These are phyloP conservation scores for Lasioglossum leucozonium DNA, from an alignment of 2,888 invertebrate species.

Conservation along the genomic window DNA sequence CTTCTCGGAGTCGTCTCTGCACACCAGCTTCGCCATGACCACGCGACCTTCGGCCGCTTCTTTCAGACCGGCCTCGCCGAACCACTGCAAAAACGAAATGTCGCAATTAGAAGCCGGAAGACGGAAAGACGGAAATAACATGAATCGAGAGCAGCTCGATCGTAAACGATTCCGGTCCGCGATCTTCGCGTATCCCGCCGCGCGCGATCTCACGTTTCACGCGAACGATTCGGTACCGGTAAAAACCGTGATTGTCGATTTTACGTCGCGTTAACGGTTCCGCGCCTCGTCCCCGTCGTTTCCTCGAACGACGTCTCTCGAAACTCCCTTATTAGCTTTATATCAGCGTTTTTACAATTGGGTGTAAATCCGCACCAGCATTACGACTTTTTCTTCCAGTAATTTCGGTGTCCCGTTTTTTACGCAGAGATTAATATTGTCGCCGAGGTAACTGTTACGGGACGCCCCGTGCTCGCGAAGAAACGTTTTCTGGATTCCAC, in stretches of 20 bases:
- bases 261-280: neutral
- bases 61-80: slow-evolving; percentile 91
- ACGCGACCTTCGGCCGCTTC: slow-evolving; percentile 92
- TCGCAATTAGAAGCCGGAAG: neutral
- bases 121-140: neutral
- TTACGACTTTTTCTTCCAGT: neutral
- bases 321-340: neutral
- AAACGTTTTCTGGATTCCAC: neutral
- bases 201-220: neutral
- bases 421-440: neutral
- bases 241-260: neutral
- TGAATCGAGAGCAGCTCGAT: neutral
- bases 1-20: slow-evolving; percentile 89
- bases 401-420: neutral
- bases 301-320: neutral
- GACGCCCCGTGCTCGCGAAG: neutral
- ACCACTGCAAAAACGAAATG: slow-evolving; percentile 89
- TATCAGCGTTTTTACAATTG: slow-evolving; percentile 12
- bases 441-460: neutral
- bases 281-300: neutral
- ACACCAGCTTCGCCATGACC: slow-evolving; percentile 92
- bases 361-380: no score
- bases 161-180: neutral
- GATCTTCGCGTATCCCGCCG: neutral
- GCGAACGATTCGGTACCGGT: neutral